These are phyloP conservation scores for Melangyna quadrimaculata DNA, from an alignment of 2,888 invertebrate genomes.

Conservation along the genomic window DNA sequence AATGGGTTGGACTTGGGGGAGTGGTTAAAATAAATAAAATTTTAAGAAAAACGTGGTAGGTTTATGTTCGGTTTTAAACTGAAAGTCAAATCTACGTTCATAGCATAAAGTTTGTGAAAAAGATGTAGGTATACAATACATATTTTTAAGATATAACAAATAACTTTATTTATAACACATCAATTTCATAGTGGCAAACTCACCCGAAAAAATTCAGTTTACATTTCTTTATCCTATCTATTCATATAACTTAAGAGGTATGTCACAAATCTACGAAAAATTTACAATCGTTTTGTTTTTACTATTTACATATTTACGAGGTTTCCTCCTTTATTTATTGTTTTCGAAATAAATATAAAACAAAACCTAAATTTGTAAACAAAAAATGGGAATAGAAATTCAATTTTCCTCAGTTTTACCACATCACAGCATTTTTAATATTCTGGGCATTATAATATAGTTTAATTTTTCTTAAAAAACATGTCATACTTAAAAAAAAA, in stretches of 20 bases:
- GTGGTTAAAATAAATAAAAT: not conserved
- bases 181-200: slow-evolving; percentile 38
- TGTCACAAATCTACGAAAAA: slow-evolving; percentile 45
- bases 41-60: not conserved
- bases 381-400: not conserved
- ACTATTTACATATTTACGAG: slow-evolving; percentile 62
- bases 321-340: slow-evolving; percentile 2
- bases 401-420: slow-evolving; percentile 9
- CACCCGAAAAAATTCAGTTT: slow-evolving; percentile 42
- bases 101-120: not conserved
- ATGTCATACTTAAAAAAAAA: not conserved
- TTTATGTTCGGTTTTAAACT: not conserved
- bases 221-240: slow-evolving; percentile 69
- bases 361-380: not conserved
- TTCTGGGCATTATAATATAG: slow-evolving; percentile 21
- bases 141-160: slow-evolving; percentile 11
- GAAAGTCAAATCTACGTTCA: not conserved
- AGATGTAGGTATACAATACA: not conserved
- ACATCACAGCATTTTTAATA: slow-evolving; percentile 43
- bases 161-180: slow-evolving; percentile 22
- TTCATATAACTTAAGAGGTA: slow-evolving; percentile 50
- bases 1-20: not conserved
- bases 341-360: not conserved
- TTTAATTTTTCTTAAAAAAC: not conserved
- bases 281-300: slow-evolving; percentile 47